Base-by-base conservation (phyloP, 2,113 vertebrate genomes). In the Indicator maculatus region DNA sequence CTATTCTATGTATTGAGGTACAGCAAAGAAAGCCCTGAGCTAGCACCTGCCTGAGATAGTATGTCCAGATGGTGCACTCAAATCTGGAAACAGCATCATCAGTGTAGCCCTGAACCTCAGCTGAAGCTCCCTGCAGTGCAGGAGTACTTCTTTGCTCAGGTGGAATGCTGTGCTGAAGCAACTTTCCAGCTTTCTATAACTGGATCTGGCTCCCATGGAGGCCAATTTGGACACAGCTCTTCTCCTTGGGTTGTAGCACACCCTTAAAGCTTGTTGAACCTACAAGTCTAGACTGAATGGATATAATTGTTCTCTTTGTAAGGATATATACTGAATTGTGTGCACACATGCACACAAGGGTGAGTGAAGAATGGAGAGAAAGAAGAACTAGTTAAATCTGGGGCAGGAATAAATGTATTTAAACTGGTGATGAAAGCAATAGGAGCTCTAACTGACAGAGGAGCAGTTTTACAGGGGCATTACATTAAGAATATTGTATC, bases 21-120 rank as follows among this genome's bases (percentile, higher is more conserved):
- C 47, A 36, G 70, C 53, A 81, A 81, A 93, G 86, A 88, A 90
- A 93, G 88, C 86, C 90, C 92, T 88, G 88, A 94, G 90, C 80
- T 28, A 94, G 75, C 93, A 94, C 93, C 93, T 95, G 93, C 90
- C 90, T 76, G 39, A 78, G 76, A n/a, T 67, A 61, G 61, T 90
- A 5, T 63, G 58, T 44, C 53, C 93, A 94, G 90, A 88, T 96
- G 93, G 95, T 92, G 86, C 92, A 65, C 73, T 94, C 73, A 31
- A 3, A 69, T 61, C 69, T 84, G 83, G 80, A 50, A 94, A 86
- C 0, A 81, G 76, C 88, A 78, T 72, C 76, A 52, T 39, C 53
- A 47, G 53, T 31, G 80, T 7, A 56, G 92, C 86, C 70, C 83
- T 88, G 83, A 58, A 69, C 65, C 76, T 78, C 73, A 24, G 0